These are phyloP conservation scores for Noctilio leporinus DNA, from an alignment of 2,113 vertebrate genomes.

Conservation along the genomic window DNA sequence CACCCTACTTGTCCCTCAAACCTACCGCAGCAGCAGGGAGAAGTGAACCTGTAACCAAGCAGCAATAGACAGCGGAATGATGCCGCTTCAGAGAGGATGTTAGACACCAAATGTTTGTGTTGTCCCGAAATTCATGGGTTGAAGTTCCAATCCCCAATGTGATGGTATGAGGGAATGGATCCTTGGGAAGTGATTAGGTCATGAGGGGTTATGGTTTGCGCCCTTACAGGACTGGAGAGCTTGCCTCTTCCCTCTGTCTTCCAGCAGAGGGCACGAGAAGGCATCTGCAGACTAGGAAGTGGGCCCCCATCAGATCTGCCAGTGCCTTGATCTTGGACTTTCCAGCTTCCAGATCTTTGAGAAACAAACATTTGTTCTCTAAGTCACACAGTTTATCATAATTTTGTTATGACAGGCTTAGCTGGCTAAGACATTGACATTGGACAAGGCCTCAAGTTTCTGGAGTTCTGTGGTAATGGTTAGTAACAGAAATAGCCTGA, in stretches of 20 bases:
- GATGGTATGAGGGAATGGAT: neutral
- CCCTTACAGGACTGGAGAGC: neutral
- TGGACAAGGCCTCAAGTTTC: neutral
- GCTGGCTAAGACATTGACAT: neutral
- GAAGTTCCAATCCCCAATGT: neutral
- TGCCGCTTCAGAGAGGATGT: neutral
- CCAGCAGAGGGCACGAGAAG: neutral
- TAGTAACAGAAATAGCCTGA: neutral
- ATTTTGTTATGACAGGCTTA: neutral
- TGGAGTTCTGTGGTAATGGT: neutral
- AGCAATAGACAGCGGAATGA: neutral
- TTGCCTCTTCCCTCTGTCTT: neutral
- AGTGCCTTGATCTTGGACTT: neutral
- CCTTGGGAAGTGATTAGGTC: neutral
- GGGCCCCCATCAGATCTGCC: neutral
- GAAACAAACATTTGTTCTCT: neutral
- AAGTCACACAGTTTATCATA: neutral
- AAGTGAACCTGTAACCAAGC: neutral
- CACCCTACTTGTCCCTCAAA: neutral
- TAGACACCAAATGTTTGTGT: neutral
- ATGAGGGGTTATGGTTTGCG: neutral
- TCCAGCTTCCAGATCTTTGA: neutral
- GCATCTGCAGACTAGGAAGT: neutral
- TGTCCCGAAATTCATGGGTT: neutral
- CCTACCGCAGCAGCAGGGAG: neutral